Base-by-base conservation (phyloP, 2,797 vertebrate species). In the Neomorphus geoffroyi region DNA sequence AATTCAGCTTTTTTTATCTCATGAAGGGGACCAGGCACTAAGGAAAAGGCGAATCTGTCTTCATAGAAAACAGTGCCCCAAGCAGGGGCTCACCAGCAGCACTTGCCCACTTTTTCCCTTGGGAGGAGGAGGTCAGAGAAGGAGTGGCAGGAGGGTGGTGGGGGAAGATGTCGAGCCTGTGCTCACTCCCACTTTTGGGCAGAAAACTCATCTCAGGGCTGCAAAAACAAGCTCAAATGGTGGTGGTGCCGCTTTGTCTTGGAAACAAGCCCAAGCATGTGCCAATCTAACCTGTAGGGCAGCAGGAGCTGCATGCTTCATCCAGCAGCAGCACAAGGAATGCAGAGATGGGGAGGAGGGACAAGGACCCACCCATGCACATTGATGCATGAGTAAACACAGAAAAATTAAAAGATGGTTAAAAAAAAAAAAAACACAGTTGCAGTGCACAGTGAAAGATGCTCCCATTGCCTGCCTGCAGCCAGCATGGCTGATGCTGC, bases 31-130 rank as follows among this genome's bases (percentile, higher is more conserved):
- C 32, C 10, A 70, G 69, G 67, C 15, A 4, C 10, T 14, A 21
- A 80, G 73, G 69, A 91, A 83, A 89, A 94, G 78, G 84, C 73
- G 70, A 71, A 70, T 78, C 53, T 32, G 45, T 26, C 43, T 87
- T 84, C 13, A 6, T 65, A 74, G 66, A 72, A 83, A 58, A 33
- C 26, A 24, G 73, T 35, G 73, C 60, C 62, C 67, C 67, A 30
- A 14, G 50, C 48, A 32, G 48, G 57, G 46, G 43, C 66, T 74
- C 48, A 11, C 46, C 66, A 48, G 46, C 9, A 6, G 28, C 0
- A 0, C 10, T 56, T 51, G 43, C 18, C 58, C 80, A 11, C 30
- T 71, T 60, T 67, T 9, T 15, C 46, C 33, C 33, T 7, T n/a
- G n/a, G n/a, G n/a, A 8, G 3, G 2, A 22, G 61, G 3, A 6